A percentile compares a stretch with the other conserved stretches of the same genome.
Evolutionary conservation across 2,113 vertebrate genomes (phyloP).

Genomic region (Varanus komodoensis): DNA sequence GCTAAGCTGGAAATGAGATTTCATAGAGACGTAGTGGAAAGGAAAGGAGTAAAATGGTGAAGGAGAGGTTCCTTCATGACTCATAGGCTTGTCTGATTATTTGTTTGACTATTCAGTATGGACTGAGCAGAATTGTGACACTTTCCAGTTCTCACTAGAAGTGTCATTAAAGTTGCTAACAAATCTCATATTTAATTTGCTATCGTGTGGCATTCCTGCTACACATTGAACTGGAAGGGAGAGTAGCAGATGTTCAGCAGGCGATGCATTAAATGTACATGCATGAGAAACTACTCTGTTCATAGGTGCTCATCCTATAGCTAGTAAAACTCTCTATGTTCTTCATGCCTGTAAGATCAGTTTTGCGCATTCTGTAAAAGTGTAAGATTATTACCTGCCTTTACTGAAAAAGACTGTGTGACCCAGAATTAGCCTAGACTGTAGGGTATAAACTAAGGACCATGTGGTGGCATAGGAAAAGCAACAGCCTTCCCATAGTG

Average conservation of each 20-base stretch:
- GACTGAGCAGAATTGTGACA: not conserved
- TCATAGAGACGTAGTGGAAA: not conserved
- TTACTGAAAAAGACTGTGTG: not conserved
- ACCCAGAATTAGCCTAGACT: not conserved
- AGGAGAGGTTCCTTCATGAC: not conserved
- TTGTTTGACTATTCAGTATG: not conserved
- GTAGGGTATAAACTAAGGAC: not conserved
- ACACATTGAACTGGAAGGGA: not conserved
- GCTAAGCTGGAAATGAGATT: constrained; percentile 4
- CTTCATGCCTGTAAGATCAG: not conserved
- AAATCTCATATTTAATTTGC: not conserved
- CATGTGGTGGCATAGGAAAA: not conserved
- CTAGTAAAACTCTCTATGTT: not conserved
- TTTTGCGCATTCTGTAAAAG: not conserved
- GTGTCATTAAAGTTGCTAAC: not conserved
- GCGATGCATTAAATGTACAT: not conserved
- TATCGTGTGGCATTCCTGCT: not conserved
- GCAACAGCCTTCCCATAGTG: not conserved
- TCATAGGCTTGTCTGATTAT: not conserved
- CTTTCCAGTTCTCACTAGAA: not conserved
- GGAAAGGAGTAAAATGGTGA: not conserved
- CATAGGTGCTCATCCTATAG: not conserved
- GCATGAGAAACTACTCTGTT: not conserved
- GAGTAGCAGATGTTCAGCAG: not conserved
- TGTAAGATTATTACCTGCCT: not conserved